Evolutionary conservation across 2,888 invertebrate species (phyloP).

Genomic region (Camptogramma bilineatum): DNA sequence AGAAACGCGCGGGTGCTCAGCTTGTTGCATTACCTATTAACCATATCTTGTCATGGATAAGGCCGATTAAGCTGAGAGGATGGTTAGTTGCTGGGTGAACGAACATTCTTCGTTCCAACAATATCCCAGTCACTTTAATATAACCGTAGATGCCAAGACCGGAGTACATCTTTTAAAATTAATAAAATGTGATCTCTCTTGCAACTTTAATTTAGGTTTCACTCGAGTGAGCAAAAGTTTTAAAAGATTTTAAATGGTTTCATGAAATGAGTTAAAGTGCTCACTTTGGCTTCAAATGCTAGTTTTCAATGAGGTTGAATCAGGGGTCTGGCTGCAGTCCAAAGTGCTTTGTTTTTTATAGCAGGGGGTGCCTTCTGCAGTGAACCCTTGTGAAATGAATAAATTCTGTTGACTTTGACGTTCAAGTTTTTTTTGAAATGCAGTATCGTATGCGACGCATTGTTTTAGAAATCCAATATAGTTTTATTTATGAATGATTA

Average conservation of each 20-base stretch:
- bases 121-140: not conserved
- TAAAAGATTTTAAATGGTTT: conserved; percentile 57
- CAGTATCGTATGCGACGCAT: conserved; percentile 26
- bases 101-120: not conserved
- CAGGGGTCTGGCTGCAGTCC: conserved; percentile 73
- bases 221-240: conserved; percentile 34
- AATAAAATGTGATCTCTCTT: conserved; percentile 8
- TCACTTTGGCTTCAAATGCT: conserved; percentile 71
- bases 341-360: conserved; percentile 81
- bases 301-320: conserved; percentile 76
- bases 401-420: conserved; percentile 36
- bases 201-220: conserved; percentile 10
- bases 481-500: too few species aligned
- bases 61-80: not conserved
- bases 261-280: conserved; percentile 70
- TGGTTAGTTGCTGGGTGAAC: not conserved
- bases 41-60: not conserved
- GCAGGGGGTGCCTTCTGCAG: conserved; percentile 57
- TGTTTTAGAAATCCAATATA: not conserved
- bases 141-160: not conserved
- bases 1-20: too few species aligned
- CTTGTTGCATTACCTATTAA: too few species aligned
- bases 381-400: conserved; percentile 32
- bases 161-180: not conserved
- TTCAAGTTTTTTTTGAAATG: conserved; percentile 62